Evolutionary conservation across 1,140 invertebrate genomes (phyloP).

Genomic region (Dendrolimus kikuchii): DNA sequence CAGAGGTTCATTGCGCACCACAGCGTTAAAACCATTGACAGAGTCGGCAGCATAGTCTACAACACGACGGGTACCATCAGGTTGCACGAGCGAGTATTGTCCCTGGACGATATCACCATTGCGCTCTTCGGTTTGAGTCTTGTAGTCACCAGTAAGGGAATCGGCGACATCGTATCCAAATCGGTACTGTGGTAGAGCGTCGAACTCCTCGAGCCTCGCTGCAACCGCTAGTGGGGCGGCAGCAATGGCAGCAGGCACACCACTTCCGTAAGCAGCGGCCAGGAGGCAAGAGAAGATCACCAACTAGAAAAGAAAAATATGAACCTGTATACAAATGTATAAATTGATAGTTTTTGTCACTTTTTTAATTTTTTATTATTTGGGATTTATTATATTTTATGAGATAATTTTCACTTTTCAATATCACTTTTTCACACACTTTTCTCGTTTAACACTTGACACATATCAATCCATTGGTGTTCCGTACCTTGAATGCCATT

Average conservation of each 20-base stretch:
- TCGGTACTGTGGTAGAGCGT: slow-evolving; percentile 74
- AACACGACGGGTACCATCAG: slow-evolving; percentile 73
- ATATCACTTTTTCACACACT: slow-evolving; percentile 41
- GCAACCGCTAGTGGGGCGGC: slow-evolving; percentile 51
- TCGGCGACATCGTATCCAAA: slow-evolving; percentile 76
- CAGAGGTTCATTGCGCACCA: slow-evolving; percentile 66
- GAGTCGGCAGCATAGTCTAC: slow-evolving; percentile 75
- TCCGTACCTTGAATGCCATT: slow-evolving; percentile 60
- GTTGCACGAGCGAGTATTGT: slow-evolving; percentile 73
- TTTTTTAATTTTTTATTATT: no score
- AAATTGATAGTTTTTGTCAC: no score
- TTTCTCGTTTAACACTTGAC: slow-evolving; percentile 25
- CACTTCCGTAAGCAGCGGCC: slow-evolving; percentile 45
- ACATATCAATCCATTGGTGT: slow-evolving; percentile 34
- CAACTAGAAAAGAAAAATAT: slow-evolving; percentile 37
- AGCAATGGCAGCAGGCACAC: slow-evolving; percentile 40
- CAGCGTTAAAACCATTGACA: slow-evolving; percentile 76
- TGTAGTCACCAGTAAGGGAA: slow-evolving; percentile 75
- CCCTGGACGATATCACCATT: slow-evolving; percentile 76
- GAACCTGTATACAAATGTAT: not conserved
- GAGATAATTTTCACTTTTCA: slow-evolving; percentile 10
- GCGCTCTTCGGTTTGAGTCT: slow-evolving; percentile 75
- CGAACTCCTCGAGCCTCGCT: slow-evolving; percentile 70
- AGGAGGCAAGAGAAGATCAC: slow-evolving; percentile 51
- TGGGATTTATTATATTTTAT: not conserved